Percentiles rank a stretch among this genome's conserved stretches.
Conservation (phyloP, 2,113 vertebrate genomes). For the Eptesicus fuscus region DNA sequence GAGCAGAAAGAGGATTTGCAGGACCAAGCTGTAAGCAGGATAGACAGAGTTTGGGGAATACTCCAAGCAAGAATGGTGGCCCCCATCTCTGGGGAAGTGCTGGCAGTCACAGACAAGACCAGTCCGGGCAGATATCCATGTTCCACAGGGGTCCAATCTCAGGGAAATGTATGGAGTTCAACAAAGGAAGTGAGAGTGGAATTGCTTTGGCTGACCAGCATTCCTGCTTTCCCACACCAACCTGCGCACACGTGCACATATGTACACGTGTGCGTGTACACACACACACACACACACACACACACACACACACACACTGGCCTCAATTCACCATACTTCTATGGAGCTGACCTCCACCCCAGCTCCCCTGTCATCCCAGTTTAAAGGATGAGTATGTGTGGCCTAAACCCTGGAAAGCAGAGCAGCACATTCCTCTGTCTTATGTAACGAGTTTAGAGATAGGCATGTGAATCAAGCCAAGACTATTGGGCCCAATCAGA, state of each 20-base stretch:
- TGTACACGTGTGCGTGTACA: no score
- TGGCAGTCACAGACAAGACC: not conserved
- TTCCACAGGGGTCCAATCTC: not conserved
- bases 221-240: not conserved
- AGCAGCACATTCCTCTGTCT: not conserved
- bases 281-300: not conserved
- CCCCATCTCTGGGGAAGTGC: not conserved
- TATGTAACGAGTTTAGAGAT: not conserved
- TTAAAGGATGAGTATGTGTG: not conserved
- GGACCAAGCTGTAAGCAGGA: not conserved
- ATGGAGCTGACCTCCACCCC: not conserved
- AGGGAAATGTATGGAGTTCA: not conserved
- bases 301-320: not conserved
- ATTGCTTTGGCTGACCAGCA: not conserved
- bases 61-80: not conserved
- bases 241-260: not conserved
- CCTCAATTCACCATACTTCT: not conserved
- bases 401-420: not conserved
- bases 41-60: not conserved
- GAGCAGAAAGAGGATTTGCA: not conserved
- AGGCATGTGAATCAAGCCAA: not conserved
- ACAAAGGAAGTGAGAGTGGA: not conserved
- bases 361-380: not conserved
- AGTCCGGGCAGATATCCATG: not conserved
- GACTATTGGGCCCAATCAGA: not conserved